These are phyloP conservation scores for Rana temporaria DNA, from an alignment of 2,113 vertebrate genomes.

Conservation along the genomic window DNA sequence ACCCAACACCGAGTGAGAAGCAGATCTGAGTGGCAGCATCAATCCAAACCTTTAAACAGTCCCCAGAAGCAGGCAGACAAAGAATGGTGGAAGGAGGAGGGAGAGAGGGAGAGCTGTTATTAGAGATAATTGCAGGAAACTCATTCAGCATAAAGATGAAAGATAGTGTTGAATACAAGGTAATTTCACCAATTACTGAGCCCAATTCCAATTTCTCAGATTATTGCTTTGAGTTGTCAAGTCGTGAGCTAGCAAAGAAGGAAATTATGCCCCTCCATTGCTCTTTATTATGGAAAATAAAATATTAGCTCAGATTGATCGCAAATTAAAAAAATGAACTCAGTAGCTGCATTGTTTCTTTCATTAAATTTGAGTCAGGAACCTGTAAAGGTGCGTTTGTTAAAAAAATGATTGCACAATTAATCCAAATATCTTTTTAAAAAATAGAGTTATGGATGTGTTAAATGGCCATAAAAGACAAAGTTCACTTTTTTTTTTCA, in stretches of 20 bases:
- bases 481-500: neutral
- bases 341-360: neutral
- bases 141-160: slow-evolving; percentile 80
- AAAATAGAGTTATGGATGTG: neutral
- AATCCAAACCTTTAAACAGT: slow-evolving; percentile 70
- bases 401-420: slow-evolving; percentile 24
- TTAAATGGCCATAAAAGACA: neutral
- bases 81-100: slow-evolving; percentile 69
- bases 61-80: slow-evolving; percentile 78
- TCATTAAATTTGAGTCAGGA: slow-evolving; percentile 10
- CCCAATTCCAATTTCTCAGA: slow-evolving; percentile 79
- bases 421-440: neutral
- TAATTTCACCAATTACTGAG: slow-evolving; percentile 82
- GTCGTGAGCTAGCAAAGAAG: slow-evolving; percentile 49
- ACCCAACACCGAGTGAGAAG: slow-evolving; percentile 86
- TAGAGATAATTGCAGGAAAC: slow-evolving; percentile 81
- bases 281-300: slow-evolving; percentile 59
- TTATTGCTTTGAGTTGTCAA: slow-evolving; percentile 64
- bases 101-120: slow-evolving; percentile 75
- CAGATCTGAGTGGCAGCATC: slow-evolving; percentile 86
- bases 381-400: slow-evolving; percentile 28
- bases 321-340: neutral
- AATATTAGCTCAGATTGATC: slow-evolving; percentile 54
- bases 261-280: slow-evolving; percentile 50
- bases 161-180: slow-evolving; percentile 80